phyloP scores from a whole-genome alignment of 2,888 invertebrate genomes.

The Pristionchus fissidentatus region DNA sequence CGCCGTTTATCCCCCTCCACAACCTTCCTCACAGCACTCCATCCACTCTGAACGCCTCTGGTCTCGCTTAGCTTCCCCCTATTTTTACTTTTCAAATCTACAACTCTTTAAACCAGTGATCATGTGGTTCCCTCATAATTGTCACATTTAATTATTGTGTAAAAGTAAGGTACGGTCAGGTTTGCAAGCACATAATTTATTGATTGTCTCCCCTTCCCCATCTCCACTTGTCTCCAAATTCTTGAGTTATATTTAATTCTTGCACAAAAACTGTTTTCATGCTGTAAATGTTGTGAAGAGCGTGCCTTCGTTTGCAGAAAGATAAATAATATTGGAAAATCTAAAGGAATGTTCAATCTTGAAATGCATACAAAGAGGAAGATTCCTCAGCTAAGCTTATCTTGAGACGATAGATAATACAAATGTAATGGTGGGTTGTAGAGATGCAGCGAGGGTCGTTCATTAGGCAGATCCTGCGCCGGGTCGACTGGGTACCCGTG shows the following conservation, averaged over 20 bases:
- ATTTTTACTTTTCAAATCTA: not conserved
- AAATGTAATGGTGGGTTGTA: too few relatives aligned
- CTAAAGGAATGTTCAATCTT: not conserved
- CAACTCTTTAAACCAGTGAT: too few relatives aligned
- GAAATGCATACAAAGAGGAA: not conserved
- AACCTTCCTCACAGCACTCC: too few relatives aligned
- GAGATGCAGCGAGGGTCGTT: conserved; percentile 49
- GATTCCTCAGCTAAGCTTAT: conserved; percentile 13
- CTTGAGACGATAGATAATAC: too few relatives aligned
- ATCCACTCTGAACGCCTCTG: not conserved
- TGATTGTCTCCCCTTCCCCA: not conserved
- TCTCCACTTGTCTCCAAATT: not conserved
- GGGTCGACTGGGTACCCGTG: conserved; percentile 61
- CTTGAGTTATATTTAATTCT: not conserved
- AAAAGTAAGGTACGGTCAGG: not conserved
- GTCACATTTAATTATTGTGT: conserved; percentile 30
- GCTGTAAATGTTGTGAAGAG: conserved; percentile 37
- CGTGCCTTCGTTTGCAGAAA: not conserved
- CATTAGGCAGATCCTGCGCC: conserved; percentile 56
- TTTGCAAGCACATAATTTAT: conserved; percentile 13
- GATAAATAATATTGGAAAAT: conserved; percentile 24
- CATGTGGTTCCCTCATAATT: not conserved
- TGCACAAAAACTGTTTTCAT: conserved; percentile 7
- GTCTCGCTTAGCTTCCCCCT: not conserved
- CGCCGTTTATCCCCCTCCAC: not conserved